These are phyloP conservation scores for Lycia hirtaria DNA, from an alignment of 2,888 invertebrate species.

Conservation along the genomic window DNA sequence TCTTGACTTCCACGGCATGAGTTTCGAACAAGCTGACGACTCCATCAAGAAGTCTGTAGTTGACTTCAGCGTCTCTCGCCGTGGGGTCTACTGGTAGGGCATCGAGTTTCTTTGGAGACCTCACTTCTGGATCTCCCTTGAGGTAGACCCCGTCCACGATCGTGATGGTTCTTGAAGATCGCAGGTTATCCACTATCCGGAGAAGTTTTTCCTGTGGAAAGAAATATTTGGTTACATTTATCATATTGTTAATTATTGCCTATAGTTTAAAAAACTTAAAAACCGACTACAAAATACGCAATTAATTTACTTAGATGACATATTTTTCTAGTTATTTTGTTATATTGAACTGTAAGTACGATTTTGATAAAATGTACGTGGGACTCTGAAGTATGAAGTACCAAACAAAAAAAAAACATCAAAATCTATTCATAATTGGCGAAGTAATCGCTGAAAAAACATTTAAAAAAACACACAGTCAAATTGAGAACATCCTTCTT, in stretches of 20 bases:
- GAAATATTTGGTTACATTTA: not conserved
- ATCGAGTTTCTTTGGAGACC: conserved; percentile 86
- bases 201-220: conserved; percentile 88
- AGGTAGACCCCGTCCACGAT: conserved; percentile 87
- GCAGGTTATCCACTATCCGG: conserved; percentile 87
- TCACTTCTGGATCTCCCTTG: conserved; percentile 80
- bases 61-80: conserved; percentile 89
- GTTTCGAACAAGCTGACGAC: conserved; percentile 91
- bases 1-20: conserved; percentile 92
- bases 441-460: no score
- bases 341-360: no score
- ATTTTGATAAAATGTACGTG: no score
- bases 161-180: conserved; percentile 76
- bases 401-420: no score
- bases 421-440: no score
- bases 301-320: no score
- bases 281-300: no score
- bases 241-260: not conserved
- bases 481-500: no score
- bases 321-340: no score
- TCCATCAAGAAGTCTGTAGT: conserved; percentile 90
- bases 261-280: no score
- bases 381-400: no score
- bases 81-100: conserved; percentile 89
- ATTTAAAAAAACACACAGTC: no score